Base-by-base conservation (phyloP, 35 echinoderm and acorn worm species). In the Antedon bifida region DNA sequence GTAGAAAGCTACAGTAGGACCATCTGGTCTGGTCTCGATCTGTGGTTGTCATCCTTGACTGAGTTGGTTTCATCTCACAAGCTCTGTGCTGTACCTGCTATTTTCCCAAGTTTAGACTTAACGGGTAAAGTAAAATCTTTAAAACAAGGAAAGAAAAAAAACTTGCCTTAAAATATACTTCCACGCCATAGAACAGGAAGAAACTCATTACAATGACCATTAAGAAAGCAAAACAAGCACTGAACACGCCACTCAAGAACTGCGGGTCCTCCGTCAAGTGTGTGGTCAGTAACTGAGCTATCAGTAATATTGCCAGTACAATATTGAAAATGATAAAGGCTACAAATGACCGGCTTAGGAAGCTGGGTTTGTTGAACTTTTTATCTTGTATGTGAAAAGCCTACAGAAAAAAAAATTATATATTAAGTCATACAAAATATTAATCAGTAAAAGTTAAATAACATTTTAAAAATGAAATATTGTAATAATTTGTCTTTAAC, bases 131-230 rank as follows among this genome's bases (percentile, higher is more conserved):
- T 31, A 2, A 78, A 3, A 78, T 14, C 31, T 30, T 42, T 42
- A 42, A 14, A 42, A 42, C 38, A 7, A 42, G 14, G 5, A 42
- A 42, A 14, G 14, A 14, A 42, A 14, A 14, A 7, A 42, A 42
- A 82, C 81, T 82, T 36, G 90, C 95, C 85, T 99, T 99, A 77
- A 99, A 92, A 84, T 88, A 99, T 10, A 99, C 95, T 56, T 99
- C 95, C 0, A 99, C 95, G 79, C 95, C 95, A 78, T 99, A 99
- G 0, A 85, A 91, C 16, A 99, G 80, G 55, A 99, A 99, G 85
- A 99, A 91, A 11, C 91, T 78, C 1, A 99, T 85, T 32, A 90
- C 88, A 36, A 99, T 46, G 35, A 92, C 81, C 75, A 99, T 92
- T 12, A 99, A 86, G 36, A 39, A 44, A 3, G 90, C 95, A 79